Conservation (phyloP, 2,888 invertebrate species). For the Stratiomys singularior region DNA sequence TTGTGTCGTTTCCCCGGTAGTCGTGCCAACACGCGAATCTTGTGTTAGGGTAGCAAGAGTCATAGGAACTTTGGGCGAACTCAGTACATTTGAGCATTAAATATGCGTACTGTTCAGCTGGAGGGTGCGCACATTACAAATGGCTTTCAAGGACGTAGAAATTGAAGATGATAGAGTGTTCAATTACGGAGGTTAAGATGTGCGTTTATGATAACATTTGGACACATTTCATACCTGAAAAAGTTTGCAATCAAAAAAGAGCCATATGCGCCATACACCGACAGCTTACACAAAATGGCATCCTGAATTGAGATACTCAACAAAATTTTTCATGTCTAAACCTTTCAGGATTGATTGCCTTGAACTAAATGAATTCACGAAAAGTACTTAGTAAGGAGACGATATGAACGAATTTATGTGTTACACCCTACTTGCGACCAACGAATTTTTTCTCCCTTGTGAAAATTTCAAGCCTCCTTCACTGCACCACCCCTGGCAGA, state of each 20-base stretch:
- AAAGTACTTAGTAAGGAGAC: too few species aligned
- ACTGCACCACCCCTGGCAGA: slow-evolving; percentile 37
- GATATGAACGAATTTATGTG: too few species aligned
- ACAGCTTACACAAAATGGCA: too few species aligned
- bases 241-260: too few species aligned
- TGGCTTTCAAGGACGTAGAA: slow-evolving; percentile 24
- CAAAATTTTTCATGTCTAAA: too few species aligned
- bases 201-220: too few species aligned
- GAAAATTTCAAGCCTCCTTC: slow-evolving; percentile 10
- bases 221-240: too few species aligned
- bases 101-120: slow-evolving; percentile 19
- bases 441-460: neutral
- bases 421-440: neutral
- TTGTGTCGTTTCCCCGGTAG: slow-evolving; percentile 5
- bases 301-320: too few species aligned
- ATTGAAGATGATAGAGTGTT: neutral
- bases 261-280: too few species aligned
- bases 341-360: too few species aligned
- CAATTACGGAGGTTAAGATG: too few species aligned
- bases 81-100: slow-evolving; percentile 4
- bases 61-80: neutral
- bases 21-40: neutral
- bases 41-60: neutral
- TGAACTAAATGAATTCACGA: too few species aligned
- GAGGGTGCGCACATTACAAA: slow-evolving; percentile 36